Percentiles rank a stretch among this genome's conserved stretches.
Evolutionary conservation across 37 sponge, comb jelly and placozoan genomes (phyloP).

Genomic region (Eunapius fragilis): DNA sequence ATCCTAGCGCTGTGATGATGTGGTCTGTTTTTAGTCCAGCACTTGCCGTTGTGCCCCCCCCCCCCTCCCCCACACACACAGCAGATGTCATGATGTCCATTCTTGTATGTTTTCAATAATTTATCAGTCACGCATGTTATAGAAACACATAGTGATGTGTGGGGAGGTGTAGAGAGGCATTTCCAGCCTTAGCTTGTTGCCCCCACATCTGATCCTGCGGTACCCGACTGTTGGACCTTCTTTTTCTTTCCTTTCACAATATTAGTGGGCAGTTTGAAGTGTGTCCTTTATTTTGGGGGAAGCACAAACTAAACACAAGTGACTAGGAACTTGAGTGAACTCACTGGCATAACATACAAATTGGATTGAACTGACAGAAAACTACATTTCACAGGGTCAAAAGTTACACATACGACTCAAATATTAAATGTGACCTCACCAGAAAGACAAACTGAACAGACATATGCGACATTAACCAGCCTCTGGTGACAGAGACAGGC

Average conservation of each 20-base stretch:
- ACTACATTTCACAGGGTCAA: no score
- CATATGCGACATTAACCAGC: slow-evolving; percentile 81
- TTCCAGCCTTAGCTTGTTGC: no score
- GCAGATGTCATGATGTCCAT: no score
- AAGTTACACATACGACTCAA: not conserved
- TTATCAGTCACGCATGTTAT: no score
- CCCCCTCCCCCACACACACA: no score
- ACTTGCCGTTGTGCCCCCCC: no score
- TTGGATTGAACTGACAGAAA: slow-evolving; percentile 86
- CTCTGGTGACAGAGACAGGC: slow-evolving; percentile 92
- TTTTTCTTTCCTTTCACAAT: slow-evolving; percentile 13
- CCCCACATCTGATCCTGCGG: no score
- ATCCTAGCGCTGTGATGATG: no score
- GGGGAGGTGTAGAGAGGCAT: no score
- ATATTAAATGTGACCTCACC: slow-evolving; percentile 41
- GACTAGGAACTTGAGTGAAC: not conserved
- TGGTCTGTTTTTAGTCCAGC: no score
- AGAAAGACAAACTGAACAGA: slow-evolving; percentile 95
- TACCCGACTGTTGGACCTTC: slow-evolving; percentile 17
- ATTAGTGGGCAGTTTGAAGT: slow-evolving; percentile 71
- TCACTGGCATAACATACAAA: slow-evolving; percentile 88
- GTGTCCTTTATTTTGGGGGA: slow-evolving; percentile 41
- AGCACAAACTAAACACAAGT: not conserved
- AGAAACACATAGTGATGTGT: no score
- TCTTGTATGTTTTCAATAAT: no score